Percentiles rank a stretch among this genome's conserved stretches.
These are phyloP conservation scores for Palythoa grandiflora DNA, from an alignment of 92 coral and sea anemone species.

Conservation along the genomic window DNA sequence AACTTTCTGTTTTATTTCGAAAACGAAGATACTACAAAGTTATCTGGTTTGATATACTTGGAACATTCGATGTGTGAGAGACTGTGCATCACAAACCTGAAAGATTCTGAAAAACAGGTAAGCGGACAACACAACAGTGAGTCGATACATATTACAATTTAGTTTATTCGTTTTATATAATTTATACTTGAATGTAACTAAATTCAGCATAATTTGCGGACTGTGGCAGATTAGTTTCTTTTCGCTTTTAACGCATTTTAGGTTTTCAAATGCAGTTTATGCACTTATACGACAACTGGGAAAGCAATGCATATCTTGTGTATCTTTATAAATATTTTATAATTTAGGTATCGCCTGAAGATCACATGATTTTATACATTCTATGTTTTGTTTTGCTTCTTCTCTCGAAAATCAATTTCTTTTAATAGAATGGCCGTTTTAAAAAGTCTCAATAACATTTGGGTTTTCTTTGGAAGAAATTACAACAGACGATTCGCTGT, in stretches of 20 bases:
- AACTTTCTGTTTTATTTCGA: constrained; percentile 93
- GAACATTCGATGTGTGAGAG: constrained; percentile 93
- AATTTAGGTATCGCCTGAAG: constrained; percentile 14
- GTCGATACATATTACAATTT: background rate
- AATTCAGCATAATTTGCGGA: background rate
- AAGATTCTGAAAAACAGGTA: constrained; percentile 92
- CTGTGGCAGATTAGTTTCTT: background rate
- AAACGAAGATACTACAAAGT: constrained; percentile 82
- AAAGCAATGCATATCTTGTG: constrained; percentile 24
- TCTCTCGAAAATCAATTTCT: constrained; percentile 5
- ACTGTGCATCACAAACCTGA: constrained; percentile 83
- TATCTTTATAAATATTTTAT: constrained; percentile 11
- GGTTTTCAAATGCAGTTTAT: background rate
- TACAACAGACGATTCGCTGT: constrained; percentile 1
- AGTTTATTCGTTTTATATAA: constrained; percentile 19
- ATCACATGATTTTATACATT: constrained; percentile 11
- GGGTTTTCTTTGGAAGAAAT: constrained; percentile 8
- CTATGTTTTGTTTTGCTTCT: constrained; percentile 26
- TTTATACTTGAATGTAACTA: constrained; percentile 21
- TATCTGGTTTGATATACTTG: constrained; percentile 81
- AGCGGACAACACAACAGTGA: background rate
- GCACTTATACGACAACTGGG: background rate
- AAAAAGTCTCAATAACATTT: background rate
- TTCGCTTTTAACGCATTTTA: background rate
- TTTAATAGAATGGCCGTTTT: constrained; percentile 18